Evolutionary conservation across 2,113 vertebrate genomes (phyloP), one percentile per base, ranked within the genome.

Genomic region (Tapirus terrestris): DNA sequence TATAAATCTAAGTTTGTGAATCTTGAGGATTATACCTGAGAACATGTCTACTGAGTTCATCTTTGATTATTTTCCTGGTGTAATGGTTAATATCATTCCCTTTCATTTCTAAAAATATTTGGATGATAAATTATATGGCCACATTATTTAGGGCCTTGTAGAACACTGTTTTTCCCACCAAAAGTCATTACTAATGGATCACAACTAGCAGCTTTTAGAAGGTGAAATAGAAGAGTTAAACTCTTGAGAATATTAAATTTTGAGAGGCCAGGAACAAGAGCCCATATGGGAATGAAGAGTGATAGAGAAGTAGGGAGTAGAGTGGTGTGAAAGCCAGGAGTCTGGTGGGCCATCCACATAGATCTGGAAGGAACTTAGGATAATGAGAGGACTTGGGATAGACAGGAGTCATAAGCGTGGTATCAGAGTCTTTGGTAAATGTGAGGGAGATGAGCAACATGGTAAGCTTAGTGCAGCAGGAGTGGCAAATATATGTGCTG

Each of bases 101-200:
- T 43, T 79, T 56, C 48, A 76, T 65, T 79, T 76, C 60, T 4
- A 75, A 53, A 91, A 29, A 48, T 94, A 81, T 87, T 84, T 86
- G 29, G 7, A n/a, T 70, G 12, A 65, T 76, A 36, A 60, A 80
- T 82, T 67, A 70, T 81, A 67, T n/a, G 20, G 31, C 27, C 36
- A 65, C 27, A 11, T 12, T 85, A 43, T 43, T 95, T 88, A 65
- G 5, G 11, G 16, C 9, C 76, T 0, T 17, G 2, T 27, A 43
- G 14, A 87, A 48, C 14, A 91, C 33, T 65, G 14, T 48, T 53
- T 72, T 88, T 85, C 29, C 65, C 33, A 48, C 20, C 63, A 27
- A 72, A 92, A 93, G 33, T 65, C 12, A n/a, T n/a, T n/a, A 58
- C 23, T 90, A 48, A 85, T 89, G 61, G n/a, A 43, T 96, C 27